Conservation (phyloP, 2,113 vertebrate genomes). For the Hydrochoerus hydrochaeris region DNA sequence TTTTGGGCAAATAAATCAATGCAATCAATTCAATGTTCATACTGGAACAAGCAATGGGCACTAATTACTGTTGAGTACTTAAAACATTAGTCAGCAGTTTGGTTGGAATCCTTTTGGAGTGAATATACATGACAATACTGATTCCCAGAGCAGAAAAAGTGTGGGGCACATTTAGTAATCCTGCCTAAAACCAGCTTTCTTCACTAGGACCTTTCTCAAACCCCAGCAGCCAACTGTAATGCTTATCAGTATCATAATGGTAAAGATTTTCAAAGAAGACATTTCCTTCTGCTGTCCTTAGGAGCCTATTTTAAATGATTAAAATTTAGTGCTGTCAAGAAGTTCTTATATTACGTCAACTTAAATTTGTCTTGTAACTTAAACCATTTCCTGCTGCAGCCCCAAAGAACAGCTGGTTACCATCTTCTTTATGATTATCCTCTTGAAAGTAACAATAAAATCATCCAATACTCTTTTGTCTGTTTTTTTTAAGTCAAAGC, state of each 20-base stretch:
- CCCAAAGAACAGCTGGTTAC: conserved; percentile 71
- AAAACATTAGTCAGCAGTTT: conserved; percentile 26
- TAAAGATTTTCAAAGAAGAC: conserved; percentile 77
- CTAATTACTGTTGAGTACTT: background rate
- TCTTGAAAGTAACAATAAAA: conserved; percentile 62
- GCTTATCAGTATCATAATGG: conserved; percentile 70
- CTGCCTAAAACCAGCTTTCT: conserved; percentile 26
- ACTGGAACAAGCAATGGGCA: background rate
- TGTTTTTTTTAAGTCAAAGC: background rate
- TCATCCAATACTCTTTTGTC: background rate
- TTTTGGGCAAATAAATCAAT: conserved; percentile 19
- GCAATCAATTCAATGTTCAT: background rate
- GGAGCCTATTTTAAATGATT: conserved; percentile 78
- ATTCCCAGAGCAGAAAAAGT: background rate
- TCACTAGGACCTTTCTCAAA: conserved; percentile 32
- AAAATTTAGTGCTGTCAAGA: conserved; percentile 82
- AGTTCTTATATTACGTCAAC: conserved; percentile 81
- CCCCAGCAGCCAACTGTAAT: conserved; percentile 62
- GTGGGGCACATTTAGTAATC: background rate
- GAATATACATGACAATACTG: background rate
- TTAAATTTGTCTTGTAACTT: conserved; percentile 81
- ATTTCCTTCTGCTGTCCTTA: conserved; percentile 77
- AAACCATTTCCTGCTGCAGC: conserved; percentile 74
- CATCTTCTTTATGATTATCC: conserved; percentile 64
- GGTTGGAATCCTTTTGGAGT: background rate